phyloP scores from a whole-genome alignment of 2,888 invertebrate species.

The Nasonia oneida region DNA sequence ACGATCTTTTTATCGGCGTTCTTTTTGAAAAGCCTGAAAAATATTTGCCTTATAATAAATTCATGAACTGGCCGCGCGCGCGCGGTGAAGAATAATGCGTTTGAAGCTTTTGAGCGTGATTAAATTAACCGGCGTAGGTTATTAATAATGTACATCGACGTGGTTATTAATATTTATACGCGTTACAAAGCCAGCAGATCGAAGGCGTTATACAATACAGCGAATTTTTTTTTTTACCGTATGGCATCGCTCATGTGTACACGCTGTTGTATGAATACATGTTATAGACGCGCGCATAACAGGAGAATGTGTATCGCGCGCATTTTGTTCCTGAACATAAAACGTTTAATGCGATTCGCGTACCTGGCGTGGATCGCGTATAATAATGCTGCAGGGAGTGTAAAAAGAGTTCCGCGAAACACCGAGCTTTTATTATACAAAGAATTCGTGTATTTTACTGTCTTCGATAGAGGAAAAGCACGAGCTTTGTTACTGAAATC shows the following conservation, averaged over 20 bases:
- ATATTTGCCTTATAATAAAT: neutral
- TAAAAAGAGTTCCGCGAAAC: neutral
- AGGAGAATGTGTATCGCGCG: conserved; percentile 9
- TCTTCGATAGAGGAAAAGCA: neutral
- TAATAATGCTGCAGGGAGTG: conserved; percentile 1
- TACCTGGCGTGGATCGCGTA: conserved; percentile 12
- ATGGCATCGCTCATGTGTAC: neutral
- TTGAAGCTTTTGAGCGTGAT: neutral
- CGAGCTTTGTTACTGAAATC: neutral
- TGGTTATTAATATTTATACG: conserved; percentile 2
- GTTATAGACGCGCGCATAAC: neutral
- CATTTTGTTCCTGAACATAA: conserved; percentile 42
- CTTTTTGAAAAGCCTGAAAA: neutral
- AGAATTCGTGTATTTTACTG: conserved; percentile 38
- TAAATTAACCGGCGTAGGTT: neutral
- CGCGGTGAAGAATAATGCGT: neutral
- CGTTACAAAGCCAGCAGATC: neutral
- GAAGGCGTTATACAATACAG: neutral
- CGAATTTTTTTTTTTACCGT: neutral
- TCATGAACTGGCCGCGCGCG: neutral
- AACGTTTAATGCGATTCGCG: conserved; percentile 49
- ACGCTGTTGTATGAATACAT: neutral
- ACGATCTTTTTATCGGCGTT: neutral
- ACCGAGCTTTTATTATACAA: conserved; percentile 37
- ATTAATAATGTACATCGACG: conserved; percentile 27